A percentile compares a stretch with the other conserved stretches of the same genome.
Evolutionary conservation across 2,888 invertebrate genomes (phyloP).

Genomic region (Sarcophaga subvicina): DNA sequence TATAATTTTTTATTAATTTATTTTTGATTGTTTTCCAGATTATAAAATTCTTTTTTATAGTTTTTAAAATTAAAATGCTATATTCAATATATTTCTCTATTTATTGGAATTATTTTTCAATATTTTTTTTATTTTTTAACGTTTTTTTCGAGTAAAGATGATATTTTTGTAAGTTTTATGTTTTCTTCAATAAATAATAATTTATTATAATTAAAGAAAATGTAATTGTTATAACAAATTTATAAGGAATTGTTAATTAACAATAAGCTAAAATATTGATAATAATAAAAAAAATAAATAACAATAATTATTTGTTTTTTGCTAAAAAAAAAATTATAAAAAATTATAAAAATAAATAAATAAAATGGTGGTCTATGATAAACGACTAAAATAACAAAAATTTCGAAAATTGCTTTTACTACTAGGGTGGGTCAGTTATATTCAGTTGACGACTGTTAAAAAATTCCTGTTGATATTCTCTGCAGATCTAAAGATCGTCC

Average conservation of each 20-base stretch:
- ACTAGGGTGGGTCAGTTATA: neutral
- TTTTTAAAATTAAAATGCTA: too few relatives aligned
- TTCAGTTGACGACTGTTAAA: too few relatives aligned
- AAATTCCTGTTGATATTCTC: too few relatives aligned
- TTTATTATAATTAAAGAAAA: conserved; percentile 8
- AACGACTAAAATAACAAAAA: conserved; percentile 16
- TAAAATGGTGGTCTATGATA: conserved; percentile 48
- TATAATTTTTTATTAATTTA: too few relatives aligned
- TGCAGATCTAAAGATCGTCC: too few relatives aligned
- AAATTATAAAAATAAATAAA: conserved; percentile 16
- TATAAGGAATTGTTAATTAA: conserved; percentile 37
- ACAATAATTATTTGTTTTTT: neutral
- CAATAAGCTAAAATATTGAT: neutral
- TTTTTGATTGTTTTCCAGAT: too few relatives aligned
- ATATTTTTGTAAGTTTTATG: conserved; percentile 2
- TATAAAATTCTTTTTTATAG: too few relatives aligned
- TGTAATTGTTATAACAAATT: conserved; percentile 26
- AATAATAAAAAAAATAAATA: neutral
- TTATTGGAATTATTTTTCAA: too few relatives aligned
- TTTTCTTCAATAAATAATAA: neutral
- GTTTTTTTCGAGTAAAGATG: too few relatives aligned
- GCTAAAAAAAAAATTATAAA: conserved; percentile 10
- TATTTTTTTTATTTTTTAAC: too few relatives aligned
- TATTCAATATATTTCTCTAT: too few relatives aligned
- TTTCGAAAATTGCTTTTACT: neutral